Conservation (phyloP, 2,113 vertebrate genomes). For the Embiotoca jacksoni region DNA sequence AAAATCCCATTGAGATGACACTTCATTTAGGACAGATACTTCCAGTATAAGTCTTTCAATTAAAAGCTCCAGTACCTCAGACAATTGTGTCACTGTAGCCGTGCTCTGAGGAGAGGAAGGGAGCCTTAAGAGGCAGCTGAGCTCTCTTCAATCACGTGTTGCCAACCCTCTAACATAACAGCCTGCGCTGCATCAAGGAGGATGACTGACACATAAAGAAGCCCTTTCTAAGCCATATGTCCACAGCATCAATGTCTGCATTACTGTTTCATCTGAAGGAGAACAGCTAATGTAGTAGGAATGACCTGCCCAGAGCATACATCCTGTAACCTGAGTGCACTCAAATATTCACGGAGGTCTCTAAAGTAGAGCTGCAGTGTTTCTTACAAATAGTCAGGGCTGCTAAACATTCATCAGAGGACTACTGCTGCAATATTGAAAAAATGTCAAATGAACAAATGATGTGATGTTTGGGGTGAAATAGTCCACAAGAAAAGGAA, state of each 20-base stretch:
- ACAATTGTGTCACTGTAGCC: conserved; percentile 47
- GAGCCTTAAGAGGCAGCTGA: conserved; percentile 35
- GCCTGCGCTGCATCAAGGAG: conserved; percentile 19
- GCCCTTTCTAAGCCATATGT: conserved; percentile 8
- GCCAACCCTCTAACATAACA: conserved; percentile 8
- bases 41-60: conserved; percentile 55
- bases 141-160: conserved; percentile 17
- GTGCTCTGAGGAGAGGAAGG: conserved; percentile 16
- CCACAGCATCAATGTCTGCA: conserved; percentile 1
- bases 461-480: conserved; percentile 28
- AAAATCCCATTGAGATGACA: conserved; percentile 40
- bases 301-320: neutral
- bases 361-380: conserved; percentile 7
- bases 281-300: conserved; percentile 16
- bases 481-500: conserved; percentile 19
- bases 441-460: conserved; percentile 48
- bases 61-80: conserved; percentile 54
- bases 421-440: conserved; percentile 36
- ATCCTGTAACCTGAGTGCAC: conserved; percentile 6
- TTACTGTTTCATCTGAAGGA: conserved; percentile 18
- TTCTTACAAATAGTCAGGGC: conserved; percentile 19
- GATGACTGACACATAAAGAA: conserved; percentile 34
- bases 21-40: conserved; percentile 55
- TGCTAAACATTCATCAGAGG: conserved; percentile 31
- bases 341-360: neutral